phyloP scores from a whole-genome alignment of 2,113 vertebrate species.

The Benthochromis sp. region DNA sequence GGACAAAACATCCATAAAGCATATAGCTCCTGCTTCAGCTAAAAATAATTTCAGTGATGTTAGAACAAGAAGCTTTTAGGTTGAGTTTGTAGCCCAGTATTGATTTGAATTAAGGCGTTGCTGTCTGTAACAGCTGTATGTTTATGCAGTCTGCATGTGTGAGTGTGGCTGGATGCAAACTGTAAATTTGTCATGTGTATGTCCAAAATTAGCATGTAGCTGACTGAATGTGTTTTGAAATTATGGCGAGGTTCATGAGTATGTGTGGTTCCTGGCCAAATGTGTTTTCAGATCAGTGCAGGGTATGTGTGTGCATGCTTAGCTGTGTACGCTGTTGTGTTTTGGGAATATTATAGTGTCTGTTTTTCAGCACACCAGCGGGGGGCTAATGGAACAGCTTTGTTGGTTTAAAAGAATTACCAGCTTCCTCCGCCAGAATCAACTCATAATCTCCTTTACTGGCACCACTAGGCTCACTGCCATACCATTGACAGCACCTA shows the following conservation, averaged over 20 bases:
- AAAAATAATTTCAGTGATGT: background rate
- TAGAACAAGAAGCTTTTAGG: background rate
- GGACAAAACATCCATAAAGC: background rate
- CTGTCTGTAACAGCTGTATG: background rate
- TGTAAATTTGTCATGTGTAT: background rate
- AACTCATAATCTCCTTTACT: conserved; percentile 97
- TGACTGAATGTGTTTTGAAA: background rate
- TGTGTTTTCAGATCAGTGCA: background rate
- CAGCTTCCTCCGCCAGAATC: conserved; percentile 94
- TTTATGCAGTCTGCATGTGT: background rate
- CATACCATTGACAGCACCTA: conserved; percentile 43
- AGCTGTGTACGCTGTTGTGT: conserved; percentile 34
- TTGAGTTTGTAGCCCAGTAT: background rate
- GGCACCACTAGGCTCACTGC: conserved; percentile 58
- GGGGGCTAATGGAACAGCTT: conserved; percentile 97
- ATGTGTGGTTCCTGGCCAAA: background rate
- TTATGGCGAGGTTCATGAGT: background rate
- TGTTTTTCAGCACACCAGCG: conserved; percentile 90
- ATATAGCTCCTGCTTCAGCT: background rate
- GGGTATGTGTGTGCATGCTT: background rate
- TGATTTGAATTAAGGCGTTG: background rate
- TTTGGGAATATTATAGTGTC: conserved; percentile 72
- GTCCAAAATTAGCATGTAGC: background rate
- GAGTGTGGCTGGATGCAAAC: background rate
- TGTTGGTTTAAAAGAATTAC: conserved; percentile 98